Evolutionary conservation across 2,888 invertebrate species (phyloP), one percentile per base, ranked within the genome.

Genomic region (Synergus gifuensis): DNA sequence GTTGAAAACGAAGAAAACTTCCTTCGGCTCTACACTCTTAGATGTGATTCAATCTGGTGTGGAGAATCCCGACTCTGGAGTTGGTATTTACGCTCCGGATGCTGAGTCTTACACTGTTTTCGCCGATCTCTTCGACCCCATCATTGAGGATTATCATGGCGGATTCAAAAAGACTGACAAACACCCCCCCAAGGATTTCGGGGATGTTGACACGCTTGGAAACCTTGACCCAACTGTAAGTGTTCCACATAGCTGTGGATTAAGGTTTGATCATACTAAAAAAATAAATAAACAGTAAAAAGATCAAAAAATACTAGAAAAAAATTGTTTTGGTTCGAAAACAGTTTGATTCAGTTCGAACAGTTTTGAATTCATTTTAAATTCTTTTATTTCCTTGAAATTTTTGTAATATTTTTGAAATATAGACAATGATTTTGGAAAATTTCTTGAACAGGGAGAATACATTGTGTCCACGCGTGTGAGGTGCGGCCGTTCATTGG

Each of bases 41-140:
- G 98, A 98, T 93, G 97, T 97, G 91, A 97, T 98, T 93, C 98
- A 98, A 93, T 98, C 98, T 88, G 99, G 98, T 92, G 94, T 98
- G 91, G 98, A 98, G 94, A 99, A 99, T 93, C 96, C 96, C 93
- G 98, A 99, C 93, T 98, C 98, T 85, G 98, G 98, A 90, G 97
- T 98, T 85, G 98, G 99, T 92, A 97, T 99, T 94, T 99, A 99
- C 92, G 99, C 99, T 81, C 98, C 98, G 82, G 99, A 99, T 93
- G 98, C 98, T 84, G 98, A 99, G 93, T 93, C 98, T 79, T 99
- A 99, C 95, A 96, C 96, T 88, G 95, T 96, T 79, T 99, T 99
- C 93, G 94, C 97, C 84, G 97, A 97, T 80, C 94, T 99, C 87
- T 99, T 99, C 93, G 98, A 99, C 94, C 98, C 98, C 93, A 97